Conservation (phyloP, 2,797 vertebrate species). For the Eupleurogrammus muticus region DNA sequence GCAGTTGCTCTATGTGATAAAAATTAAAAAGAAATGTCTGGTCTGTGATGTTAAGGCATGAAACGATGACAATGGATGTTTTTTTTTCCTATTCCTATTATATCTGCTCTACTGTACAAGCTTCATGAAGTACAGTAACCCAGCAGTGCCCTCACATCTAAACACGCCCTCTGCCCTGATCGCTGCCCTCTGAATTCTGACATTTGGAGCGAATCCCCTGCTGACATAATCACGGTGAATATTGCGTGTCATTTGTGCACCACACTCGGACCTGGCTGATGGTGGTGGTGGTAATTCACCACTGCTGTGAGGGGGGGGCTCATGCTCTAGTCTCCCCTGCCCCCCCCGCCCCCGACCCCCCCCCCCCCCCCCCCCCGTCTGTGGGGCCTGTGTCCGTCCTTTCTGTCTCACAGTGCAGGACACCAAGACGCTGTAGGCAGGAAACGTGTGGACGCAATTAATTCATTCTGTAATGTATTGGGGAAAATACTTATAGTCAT, state of each 20-base stretch:
- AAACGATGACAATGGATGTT: not conserved
- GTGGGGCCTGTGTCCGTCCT: conserved; percentile 35
- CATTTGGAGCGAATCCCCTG: conserved; percentile 87
- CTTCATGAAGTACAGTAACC: conserved; percentile 38
- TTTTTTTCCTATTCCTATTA: not conserved
- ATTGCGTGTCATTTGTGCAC: conserved; percentile 86
- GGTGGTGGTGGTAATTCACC: conserved; percentile 85
- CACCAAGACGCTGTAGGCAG: conserved; percentile 54
- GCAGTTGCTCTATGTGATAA: not conserved
- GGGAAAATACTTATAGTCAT: not conserved
- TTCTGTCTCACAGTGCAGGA: conserved; percentile 49
- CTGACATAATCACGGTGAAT: conserved; percentile 87
- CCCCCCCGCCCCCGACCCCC: conserved; percentile 27
- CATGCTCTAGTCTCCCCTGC: conserved; percentile 59
- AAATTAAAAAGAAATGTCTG: not conserved
- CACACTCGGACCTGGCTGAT: conserved; percentile 84
- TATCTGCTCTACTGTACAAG: conserved; percentile 18
- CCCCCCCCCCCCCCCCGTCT: conserved; percentile 25
- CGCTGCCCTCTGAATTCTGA: conserved; percentile 79
- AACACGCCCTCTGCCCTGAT: conserved; percentile 56
- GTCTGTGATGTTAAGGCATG: not conserved
- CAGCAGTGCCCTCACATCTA: conserved; percentile 49
- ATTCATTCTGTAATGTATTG: not conserved
- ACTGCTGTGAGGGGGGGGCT: conserved; percentile 81
- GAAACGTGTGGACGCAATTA: conserved; percentile 54